Evolutionary conservation across 2,113 vertebrate genomes (phyloP).

Genomic region (Colistium nudipinnis): DNA sequence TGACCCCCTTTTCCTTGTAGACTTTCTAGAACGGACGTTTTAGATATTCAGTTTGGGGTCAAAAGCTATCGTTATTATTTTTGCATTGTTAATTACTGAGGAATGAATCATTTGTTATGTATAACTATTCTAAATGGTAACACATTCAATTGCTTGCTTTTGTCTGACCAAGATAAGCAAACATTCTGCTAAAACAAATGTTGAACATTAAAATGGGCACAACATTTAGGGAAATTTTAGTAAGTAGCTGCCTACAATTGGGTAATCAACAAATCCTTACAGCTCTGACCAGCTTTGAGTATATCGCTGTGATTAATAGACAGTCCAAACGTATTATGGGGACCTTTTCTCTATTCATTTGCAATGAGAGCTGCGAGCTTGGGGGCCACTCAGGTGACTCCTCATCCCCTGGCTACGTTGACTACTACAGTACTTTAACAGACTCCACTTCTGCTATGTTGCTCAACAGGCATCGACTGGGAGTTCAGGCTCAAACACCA

Average conservation of each 20-base stretch:
- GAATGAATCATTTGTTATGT: not conserved
- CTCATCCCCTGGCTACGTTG: not conserved
- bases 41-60: not conserved
- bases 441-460: not conserved
- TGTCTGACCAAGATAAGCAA: not conserved
- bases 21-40: no score
- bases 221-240: no score
- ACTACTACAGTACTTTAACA: not conserved
- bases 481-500: not conserved
- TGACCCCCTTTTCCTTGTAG: not conserved
- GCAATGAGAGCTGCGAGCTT: not conserved
- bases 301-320: not conserved
- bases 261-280: not conserved
- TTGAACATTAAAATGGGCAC: no score
- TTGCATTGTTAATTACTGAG: not conserved
- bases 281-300: constrained; percentile 3
- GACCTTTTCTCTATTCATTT: not conserved
- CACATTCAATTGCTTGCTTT: not conserved
- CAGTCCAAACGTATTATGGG: not conserved
- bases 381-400: constrained; percentile 22
- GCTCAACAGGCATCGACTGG: not conserved
- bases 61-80: not conserved
- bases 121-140: not conserved
- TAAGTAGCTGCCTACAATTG: not conserved
- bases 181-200: not conserved